phyloP scores from a whole-genome alignment of 2,113 vertebrate genomes.

The Eudorcas thomsonii region DNA sequence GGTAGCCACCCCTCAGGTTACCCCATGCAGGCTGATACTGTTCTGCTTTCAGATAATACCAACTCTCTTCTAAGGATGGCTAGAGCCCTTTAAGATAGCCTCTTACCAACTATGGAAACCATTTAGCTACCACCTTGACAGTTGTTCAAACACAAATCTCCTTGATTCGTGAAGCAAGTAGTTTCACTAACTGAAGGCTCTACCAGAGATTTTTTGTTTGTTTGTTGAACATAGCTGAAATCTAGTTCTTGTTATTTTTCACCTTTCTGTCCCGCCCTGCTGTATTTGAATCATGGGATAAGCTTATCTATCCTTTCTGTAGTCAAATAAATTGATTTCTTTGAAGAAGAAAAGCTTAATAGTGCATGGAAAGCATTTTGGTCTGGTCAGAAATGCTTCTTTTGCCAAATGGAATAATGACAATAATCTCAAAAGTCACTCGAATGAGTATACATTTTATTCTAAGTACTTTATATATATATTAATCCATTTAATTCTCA shows the following conservation, averaged over 20 bases:
- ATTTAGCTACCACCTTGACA: background rate
- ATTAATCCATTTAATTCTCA: background rate
- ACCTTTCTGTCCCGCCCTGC: background rate
- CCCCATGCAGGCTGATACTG: background rate
- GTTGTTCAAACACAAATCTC: background rate
- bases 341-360: background rate
- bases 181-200: background rate
- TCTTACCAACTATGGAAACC: background rate
- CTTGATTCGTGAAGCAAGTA: background rate
- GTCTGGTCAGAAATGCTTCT: background rate
- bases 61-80: background rate
- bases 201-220: background rate
- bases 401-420: background rate
- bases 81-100: background rate
- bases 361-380: background rate
- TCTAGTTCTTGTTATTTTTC: background rate
- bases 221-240: background rate
- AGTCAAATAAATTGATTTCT: background rate
- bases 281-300: background rate
- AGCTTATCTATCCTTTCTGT: background rate
- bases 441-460: background rate
- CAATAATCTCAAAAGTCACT: background rate
- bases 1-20: background rate
- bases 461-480: background rate
- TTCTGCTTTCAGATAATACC: background rate